These are phyloP conservation scores for Lepidurus couesii DNA, from an alignment of 1,140 invertebrate species.

Conservation along the genomic window DNA sequence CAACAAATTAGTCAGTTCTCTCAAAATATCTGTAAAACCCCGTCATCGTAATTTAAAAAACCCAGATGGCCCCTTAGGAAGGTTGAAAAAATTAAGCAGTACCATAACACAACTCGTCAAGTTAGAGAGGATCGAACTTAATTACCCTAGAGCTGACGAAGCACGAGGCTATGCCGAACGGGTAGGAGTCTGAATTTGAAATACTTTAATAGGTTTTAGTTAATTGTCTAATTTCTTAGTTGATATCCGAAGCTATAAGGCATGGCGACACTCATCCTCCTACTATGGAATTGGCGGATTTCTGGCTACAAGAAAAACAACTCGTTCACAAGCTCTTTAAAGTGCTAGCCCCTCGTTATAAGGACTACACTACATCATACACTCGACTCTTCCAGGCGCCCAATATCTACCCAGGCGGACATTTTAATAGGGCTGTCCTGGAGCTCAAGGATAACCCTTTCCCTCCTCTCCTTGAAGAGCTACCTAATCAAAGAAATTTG, in stretches of 20 bases:
- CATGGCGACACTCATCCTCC: slow-evolving; percentile 74
- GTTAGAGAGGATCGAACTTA: slow-evolving; percentile 80
- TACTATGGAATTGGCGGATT: slow-evolving; percentile 85
- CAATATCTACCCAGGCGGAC: slow-evolving; percentile 51
- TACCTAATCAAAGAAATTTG: slow-evolving; percentile 24
- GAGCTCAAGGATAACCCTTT: slow-evolving; percentile 62
- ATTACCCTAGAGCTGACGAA: slow-evolving; percentile 69
- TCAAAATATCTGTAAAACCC: slow-evolving; percentile 58
- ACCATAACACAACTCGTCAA: slow-evolving; percentile 78
- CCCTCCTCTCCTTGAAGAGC: slow-evolving; percentile 24
- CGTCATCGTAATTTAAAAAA: slow-evolving; percentile 55
- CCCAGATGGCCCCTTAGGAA: slow-evolving; percentile 63
- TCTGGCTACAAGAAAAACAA: slow-evolving; percentile 83
- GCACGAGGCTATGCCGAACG: slow-evolving; percentile 80
- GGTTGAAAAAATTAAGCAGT: slow-evolving; percentile 67
- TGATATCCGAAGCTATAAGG: slow-evolving; percentile 80
- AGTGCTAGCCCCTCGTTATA: slow-evolving; percentile 76
- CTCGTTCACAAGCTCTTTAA: slow-evolving; percentile 88
- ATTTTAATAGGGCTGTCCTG: slow-evolving; percentile 57
- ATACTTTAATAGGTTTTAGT: slow-evolving; percentile 30
- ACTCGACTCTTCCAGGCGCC: slow-evolving; percentile 69
- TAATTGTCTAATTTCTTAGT: slow-evolving; percentile 52
- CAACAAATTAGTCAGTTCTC: slow-evolving; percentile 62
- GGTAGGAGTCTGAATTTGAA: slow-evolving; percentile 38
- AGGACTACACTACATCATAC: slow-evolving; percentile 61